Percentiles rank a stretch among this genome's conserved stretches.
phyloP scores from a whole-genome alignment of 2,888 invertebrate species.

The Hemicrepidius hirtus region DNA sequence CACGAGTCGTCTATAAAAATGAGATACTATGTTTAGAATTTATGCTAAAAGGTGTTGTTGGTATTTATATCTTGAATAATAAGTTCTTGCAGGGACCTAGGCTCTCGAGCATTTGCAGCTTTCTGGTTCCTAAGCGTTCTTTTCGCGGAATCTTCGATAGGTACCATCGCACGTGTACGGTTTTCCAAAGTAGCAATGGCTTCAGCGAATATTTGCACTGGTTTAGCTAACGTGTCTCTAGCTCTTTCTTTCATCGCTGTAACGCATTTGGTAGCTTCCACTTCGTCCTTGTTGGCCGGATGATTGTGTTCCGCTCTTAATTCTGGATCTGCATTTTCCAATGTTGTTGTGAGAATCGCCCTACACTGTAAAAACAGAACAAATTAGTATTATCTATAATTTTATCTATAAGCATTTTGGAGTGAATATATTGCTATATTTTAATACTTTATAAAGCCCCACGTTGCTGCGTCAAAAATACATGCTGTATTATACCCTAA shows the following conservation, averaged over 20 bases:
- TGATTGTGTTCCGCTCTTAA: slow-evolving; percentile 14
- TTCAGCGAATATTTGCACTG: background rate
- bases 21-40: too few species aligned
- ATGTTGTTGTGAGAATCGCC: background rate
- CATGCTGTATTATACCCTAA: too few species aligned
- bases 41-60: too few species aligned
- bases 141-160: background rate
- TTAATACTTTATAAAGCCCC: too few species aligned
- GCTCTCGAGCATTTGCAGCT: background rate
- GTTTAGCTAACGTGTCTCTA: background rate
- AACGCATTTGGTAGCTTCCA: background rate
- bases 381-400: too few species aligned
- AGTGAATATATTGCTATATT: too few species aligned
- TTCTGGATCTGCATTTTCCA: slow-evolving; percentile 1
- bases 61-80: background rate
- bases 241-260: background rate
- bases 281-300: background rate
- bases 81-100: background rate
- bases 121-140: background rate
- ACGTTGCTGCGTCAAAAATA: too few species aligned
- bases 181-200: background rate
- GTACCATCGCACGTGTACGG: background rate
- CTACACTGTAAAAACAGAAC: slow-evolving; percentile 10
- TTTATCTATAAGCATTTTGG: too few species aligned
- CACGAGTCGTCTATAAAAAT: slow-evolving; percentile 15